Evolutionary conservation across 64 coral and sea anemone species (phyloP), one percentile per base, ranked within the genome.

Genomic region (Dendrophyllia cribrosa): DNA sequence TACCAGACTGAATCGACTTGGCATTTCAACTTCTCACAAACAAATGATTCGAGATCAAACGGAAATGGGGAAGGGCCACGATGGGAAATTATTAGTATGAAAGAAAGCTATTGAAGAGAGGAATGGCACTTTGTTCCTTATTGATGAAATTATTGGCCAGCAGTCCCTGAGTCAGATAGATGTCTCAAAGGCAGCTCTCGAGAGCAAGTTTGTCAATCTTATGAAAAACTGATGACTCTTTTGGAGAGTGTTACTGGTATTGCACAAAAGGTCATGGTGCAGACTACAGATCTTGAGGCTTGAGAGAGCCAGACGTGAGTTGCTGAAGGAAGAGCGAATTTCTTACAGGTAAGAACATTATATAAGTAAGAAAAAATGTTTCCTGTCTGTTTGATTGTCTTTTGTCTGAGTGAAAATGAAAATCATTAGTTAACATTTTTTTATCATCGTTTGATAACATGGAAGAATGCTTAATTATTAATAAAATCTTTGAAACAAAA

Each of bases 31-130:
- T 58, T 58, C 55, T 10, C 85, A 87, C 52, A 87, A 74, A 47
- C 68, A 87, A 72, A 46, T 72, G 1, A 59, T 87, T 50, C 67
- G 52, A 17, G 85, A 87, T 74, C 70, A 87, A 44, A 67, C 56
- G 11, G 85, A 72, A 15, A 67, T 55, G 50, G 66, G 85, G 9
- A 55, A 75, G 20, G 56, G 59, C 73, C 59, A 87, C 10, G 85
- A 87, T 43, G 21, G 4, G 1, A 87, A 72, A 87, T 49, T 87
- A 24, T 72, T 74, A 2, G 14, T 55, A 53, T 87, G 70, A 67
- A 87, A 87, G 47, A 87, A 72, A 13, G 0, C 50, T 25, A 87
- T 49, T 1, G 24, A 87, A 44, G 84, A 59, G 7, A 20, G 43
- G 14, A 8, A 70, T 87, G 43, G 6, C 6, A 24, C 85, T 48